phyloP scores from a whole-genome alignment of 2,888 invertebrate species.

The Oligia strigilis region DNA sequence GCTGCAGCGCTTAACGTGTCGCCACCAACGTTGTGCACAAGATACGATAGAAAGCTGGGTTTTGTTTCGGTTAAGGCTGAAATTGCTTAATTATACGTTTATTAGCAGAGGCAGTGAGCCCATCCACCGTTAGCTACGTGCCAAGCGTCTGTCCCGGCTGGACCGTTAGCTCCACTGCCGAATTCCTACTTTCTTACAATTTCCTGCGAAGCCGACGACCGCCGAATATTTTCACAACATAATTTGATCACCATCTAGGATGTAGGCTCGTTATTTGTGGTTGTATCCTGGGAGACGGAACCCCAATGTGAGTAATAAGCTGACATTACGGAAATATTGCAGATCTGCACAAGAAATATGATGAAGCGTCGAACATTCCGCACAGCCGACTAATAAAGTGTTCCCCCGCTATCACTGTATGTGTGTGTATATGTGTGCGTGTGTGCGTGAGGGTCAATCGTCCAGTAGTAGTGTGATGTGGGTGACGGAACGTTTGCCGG shows the following conservation, averaged over 20 bases:
- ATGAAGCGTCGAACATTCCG: constrained; percentile 20
- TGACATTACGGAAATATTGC: constrained; percentile 42
- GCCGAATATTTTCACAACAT: constrained; percentile 11
- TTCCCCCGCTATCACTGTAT: neutral
- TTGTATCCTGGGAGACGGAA: neutral
- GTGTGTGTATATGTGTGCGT: neutral
- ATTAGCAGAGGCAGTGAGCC: constrained; percentile 26
- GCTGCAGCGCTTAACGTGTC: neutral
- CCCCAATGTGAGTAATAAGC: constrained; percentile 10
- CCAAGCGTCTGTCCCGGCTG: neutral
- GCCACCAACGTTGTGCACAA: neutral
- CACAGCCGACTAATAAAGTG: constrained; percentile 12
- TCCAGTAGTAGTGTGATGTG: constrained; percentile 6
- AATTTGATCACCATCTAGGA: neutral
- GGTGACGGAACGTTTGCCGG: constrained; percentile 8
- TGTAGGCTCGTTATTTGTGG: neutral
- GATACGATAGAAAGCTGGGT: neutral
- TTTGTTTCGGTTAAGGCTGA: neutral
- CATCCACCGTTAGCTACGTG: neutral
- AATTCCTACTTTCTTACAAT: constrained; percentile 1
- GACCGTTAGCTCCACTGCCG: neutral
- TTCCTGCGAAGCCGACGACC: no score
- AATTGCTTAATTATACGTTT: constrained; percentile 33
- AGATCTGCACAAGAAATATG: constrained; percentile 29
- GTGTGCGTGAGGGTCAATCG: constrained; percentile 12